Conservation (phyloP, 2,797 vertebrate genomes). For the Tinamus major region DNA sequence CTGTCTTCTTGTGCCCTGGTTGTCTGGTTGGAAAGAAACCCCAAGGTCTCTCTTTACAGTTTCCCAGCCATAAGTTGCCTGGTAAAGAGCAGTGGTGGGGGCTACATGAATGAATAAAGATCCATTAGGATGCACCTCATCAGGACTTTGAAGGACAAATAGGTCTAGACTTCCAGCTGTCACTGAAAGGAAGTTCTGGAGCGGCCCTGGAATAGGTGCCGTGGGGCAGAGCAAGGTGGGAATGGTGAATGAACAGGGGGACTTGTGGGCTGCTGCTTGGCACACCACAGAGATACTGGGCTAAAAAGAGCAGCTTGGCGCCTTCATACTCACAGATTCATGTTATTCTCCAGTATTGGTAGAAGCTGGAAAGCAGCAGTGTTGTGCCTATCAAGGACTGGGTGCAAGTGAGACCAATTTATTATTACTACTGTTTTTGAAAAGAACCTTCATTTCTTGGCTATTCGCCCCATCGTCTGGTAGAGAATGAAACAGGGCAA, state of each 20-base stretch:
- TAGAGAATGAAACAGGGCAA: background rate
- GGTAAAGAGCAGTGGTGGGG: background rate
- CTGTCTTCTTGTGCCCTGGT: background rate
- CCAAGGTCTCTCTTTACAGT: background rate
- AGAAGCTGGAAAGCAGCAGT: background rate
- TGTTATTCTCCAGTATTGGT: rapidly evolving
- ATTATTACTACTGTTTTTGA: background rate
- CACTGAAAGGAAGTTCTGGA: constrained; percentile 1
- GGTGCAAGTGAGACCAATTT: background rate
- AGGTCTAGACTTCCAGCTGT: background rate
- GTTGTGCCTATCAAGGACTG: background rate
- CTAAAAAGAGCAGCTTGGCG: background rate
- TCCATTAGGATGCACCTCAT: rapidly evolving
- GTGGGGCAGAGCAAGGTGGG: background rate
- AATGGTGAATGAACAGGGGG: background rate
- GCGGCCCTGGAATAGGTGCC: background rate
- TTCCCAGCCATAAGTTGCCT: background rate
- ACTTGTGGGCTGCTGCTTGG: background rate
- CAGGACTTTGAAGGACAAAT: constrained; percentile 2
- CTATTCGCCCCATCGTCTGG: background rate
- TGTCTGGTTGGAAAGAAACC: background rate
- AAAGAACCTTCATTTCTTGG: background rate
- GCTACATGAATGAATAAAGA: background rate
- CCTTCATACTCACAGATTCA: background rate
- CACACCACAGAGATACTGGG: background rate